Evolutionary conservation across 1,140 invertebrate genomes (phyloP), one percentile per base, ranked within the genome.

Genomic region (Meloidogyne chitwoodi): DNA sequence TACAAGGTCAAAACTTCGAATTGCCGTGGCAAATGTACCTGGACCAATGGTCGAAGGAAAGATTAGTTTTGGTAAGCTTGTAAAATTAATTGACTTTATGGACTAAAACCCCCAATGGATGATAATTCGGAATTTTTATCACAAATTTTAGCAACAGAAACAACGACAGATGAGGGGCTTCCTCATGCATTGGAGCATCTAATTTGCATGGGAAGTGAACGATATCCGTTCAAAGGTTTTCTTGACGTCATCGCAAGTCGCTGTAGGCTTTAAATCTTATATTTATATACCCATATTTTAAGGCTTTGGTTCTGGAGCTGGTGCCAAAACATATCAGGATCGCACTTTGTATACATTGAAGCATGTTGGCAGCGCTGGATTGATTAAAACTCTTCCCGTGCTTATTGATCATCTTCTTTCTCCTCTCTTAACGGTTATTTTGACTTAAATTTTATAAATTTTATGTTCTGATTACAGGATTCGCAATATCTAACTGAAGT

Each of bases 161-260:
- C 93, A 0, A 90, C 92, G 85, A 93, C 94, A 88, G 93, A 95
- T 89, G 93, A 95, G 90, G 94, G 94, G 4, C 86, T 96, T 56
- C 94, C 94, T 0, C 94, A 96, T 85, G 95, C 94, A 16, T 88
- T 96, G 87, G 94, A 96, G 85, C 94, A 96, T 89, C 90, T 96
- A 10, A 91, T 96, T 24, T 96, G 96, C 88, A 89, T 96, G 84
- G 94, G 94, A 1, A 94, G 93, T 85, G 91, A 94, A 87, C 90
- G 92, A 0, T 95, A 94, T 88, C 94, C 94, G 0, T 95, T 93
- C 79, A 90, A 90, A 87, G 90, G 94, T 16, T 91, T 95, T 67
- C 88, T 96, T 62, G 94, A 96, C 88, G 88, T 94, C 29, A 87
- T 94, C 63, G 93, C 94, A 8, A 95, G 94, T 87, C 90, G 93